Base-by-base conservation (phyloP, 2,113 vertebrate species). In the Lonchura striata region DNA sequence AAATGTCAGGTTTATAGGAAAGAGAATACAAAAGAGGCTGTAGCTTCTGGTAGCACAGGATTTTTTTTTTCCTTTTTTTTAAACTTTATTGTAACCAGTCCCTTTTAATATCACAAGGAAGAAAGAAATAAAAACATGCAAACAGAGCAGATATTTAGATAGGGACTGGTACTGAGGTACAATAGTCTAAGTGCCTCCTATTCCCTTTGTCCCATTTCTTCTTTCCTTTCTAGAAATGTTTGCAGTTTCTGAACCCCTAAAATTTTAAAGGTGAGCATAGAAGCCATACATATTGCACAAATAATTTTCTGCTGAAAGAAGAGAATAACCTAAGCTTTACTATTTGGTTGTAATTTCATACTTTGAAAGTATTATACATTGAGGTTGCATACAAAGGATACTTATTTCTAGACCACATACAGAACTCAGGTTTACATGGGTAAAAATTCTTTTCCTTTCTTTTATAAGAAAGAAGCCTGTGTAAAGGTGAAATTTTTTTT, bases 71-170 rank as follows among this genome's bases (percentile, higher is more conserved):
- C 41, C 41, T 15, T 42, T 21, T 30, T 23, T 49, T 47, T 33
- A 4, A 4, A 14, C 2, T 63, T 12, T 47, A 6, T 77, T 84
- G n/a, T 71, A 54, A 50, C 5, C 0, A 10, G 18, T 10, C 2
- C 4, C n/a, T 7, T 66, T 75, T 42, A 63, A 41, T 20, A 24
- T 66, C 37, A 82, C 42, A 74, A 69, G 6, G 52, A 63, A 53
- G 3, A 39, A 35, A 44, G 3, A 37, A 25, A 35, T 3, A 22
- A 42, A 12, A 31, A 18, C 1, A 7, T 68, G 13, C 2, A 59
- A 56, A 70, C 7, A 72, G 15, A 82, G 18, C 60, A 74, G 21
- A 42, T 14, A 57, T 3, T 35, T 17, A n/a, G 15, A 10, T 12
- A 72, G 9, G 9, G 10, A 75, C 11, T 20, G n/a, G 18, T 18